Percentiles rank a stretch among this genome's conserved stretches.
Evolutionary conservation across 2,797 vertebrate species (phyloP).

Genomic region (Lithobates sylvaticus): DNA sequence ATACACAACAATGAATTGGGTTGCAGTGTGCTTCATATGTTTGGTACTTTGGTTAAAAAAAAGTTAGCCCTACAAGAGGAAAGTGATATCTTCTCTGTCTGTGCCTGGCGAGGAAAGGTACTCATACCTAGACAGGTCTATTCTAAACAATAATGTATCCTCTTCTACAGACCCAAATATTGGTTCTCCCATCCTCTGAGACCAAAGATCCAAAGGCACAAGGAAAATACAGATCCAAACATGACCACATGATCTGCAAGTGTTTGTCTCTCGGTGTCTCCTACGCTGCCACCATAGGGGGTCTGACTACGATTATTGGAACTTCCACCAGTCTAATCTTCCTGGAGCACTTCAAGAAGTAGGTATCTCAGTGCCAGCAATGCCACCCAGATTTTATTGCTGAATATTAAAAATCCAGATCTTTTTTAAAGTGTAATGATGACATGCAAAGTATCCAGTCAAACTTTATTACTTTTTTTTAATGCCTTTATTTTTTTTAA

Average conservation of each 20-base stretch:
- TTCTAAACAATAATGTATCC: background rate
- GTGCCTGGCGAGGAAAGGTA: too few species aligned
- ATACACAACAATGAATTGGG: too few species aligned
- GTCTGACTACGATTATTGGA: slow-evolving; percentile 95
- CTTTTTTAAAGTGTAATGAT: too few species aligned
- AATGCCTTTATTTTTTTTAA: too few species aligned
- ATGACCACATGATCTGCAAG: slow-evolving; percentile 96
- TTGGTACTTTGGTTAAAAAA: too few species aligned
- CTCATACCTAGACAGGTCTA: background rate
- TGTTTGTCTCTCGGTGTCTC: slow-evolving; percentile 95
- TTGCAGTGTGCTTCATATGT: too few species aligned
- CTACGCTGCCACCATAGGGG: slow-evolving; percentile 94
- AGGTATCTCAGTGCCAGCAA: slow-evolving; percentile 57
- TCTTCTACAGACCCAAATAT: slow-evolving; percentile 71
- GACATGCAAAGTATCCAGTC: too few species aligned
- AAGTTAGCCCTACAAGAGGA: too few species aligned
- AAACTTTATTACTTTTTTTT: too few species aligned
- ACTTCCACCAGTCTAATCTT: slow-evolving; percentile 99
- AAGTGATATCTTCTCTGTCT: too few species aligned
- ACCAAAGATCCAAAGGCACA: slow-evolving; percentile 58
- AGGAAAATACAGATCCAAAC: slow-evolving; percentile 83
- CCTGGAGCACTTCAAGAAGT: slow-evolving; percentile 97
- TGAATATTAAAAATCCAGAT: too few species aligned
- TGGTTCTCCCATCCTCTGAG: slow-evolving; percentile 65
- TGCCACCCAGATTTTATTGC: too few species aligned